Conservation (phyloP, 2,113 vertebrate species). For the Eulemur rufifrons region DNA sequence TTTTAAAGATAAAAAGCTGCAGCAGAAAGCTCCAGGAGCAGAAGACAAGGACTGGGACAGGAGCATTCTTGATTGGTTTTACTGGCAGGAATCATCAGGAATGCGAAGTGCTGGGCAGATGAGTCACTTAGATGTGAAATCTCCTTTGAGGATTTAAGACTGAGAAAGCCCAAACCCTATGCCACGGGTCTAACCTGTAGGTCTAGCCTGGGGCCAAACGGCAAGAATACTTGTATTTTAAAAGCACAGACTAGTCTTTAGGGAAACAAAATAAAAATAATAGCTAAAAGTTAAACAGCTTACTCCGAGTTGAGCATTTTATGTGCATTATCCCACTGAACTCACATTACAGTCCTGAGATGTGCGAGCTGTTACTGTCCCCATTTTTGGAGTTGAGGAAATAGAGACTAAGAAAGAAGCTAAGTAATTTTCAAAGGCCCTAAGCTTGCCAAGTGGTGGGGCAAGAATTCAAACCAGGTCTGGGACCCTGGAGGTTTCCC, state of each 20-base stretch:
- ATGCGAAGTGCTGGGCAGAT: neutral
- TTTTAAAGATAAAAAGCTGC: neutral
- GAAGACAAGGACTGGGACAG: neutral
- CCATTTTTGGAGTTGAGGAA: neutral
- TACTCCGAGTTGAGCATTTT: neutral
- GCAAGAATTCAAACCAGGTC: neutral
- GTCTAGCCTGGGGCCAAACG: neutral
- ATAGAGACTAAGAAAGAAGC: neutral
- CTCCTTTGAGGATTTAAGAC: constrained; percentile 7
- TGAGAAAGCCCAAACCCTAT: neutral
- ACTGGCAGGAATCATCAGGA: neutral
- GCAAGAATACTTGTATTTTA: neutral
- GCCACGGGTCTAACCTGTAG: neutral
- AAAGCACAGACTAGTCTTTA: neutral
- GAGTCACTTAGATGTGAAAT: neutral
- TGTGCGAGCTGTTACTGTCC: neutral
- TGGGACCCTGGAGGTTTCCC: neutral
- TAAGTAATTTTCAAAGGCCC: neutral
- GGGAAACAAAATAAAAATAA: constrained; percentile 33
- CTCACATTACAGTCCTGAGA: neutral
- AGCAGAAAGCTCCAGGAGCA: neutral
- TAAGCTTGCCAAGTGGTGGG: neutral
- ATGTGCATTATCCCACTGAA: neutral
- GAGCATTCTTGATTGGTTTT: neutral
- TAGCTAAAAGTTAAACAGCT: neutral